Percentiles rank a stretch among this genome's conserved stretches.
These are phyloP conservation scores for Orchestia grillus DNA, from an alignment of 1,140 invertebrate genomes.

Conservation along the genomic window DNA sequence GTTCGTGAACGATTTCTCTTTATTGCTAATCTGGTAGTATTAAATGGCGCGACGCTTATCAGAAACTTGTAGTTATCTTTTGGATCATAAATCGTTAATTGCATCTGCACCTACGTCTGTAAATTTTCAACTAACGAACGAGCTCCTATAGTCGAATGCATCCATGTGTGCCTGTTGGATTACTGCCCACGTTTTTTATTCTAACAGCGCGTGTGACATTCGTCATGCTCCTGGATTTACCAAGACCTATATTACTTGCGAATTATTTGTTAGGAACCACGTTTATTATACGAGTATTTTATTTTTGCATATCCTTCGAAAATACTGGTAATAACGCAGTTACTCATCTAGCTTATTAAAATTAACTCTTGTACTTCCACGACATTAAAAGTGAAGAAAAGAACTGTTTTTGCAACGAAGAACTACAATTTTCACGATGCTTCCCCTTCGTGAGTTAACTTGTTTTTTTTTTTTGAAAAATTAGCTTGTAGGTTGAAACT, in stretches of 20 bases:
- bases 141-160: not conserved
- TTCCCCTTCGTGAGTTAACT: not conserved
- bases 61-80: not conserved
- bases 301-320: not conserved
- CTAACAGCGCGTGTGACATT: not conserved
- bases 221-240: not conserved
- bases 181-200: not conserved
- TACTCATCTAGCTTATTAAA: too few species aligned
- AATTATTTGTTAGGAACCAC: not conserved
- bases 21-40: not conserved
- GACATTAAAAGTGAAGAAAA: too few species aligned
- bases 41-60: not conserved
- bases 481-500: not conserved
- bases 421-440: not conserved
- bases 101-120: not conserved
- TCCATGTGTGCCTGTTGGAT: not conserved
- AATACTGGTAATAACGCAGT: too few species aligned
- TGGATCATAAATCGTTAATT: not conserved
- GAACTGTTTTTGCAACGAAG: not conserved
- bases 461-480: not conserved
- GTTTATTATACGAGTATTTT: not conserved
- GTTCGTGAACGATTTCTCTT: too few species aligned
- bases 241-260: not conserved
- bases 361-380: too few species aligned
- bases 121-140: not conserved